phyloP scores from a whole-genome alignment of 2,797 vertebrate genomes.

The Mus caroli region DNA sequence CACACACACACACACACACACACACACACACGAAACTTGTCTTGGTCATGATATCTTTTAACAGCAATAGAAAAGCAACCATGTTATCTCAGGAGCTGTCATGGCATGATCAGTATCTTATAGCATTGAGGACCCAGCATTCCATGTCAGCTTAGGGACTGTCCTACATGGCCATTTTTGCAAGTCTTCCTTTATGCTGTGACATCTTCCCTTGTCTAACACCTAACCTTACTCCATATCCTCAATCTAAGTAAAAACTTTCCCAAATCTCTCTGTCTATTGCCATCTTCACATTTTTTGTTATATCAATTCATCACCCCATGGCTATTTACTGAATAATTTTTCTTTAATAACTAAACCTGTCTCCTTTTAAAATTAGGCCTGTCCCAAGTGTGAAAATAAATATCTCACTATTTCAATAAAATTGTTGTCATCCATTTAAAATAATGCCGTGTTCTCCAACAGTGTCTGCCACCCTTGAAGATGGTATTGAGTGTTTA shows the following conservation, averaged over 20 bases:
- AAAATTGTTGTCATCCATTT: background rate
- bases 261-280: background rate
- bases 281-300: background rate
- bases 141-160: background rate
- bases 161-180: background rate
- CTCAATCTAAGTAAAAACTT: background rate
- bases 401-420: conserved; percentile 37
- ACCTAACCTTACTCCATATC: background rate
- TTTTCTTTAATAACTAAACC: conserved; percentile 54
- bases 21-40: background rate
- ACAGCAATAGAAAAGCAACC: background rate
- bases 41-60: background rate
- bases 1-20: too few species aligned
- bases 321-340: background rate
- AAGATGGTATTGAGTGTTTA: background rate
- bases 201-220: background rate
- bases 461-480: background rate
- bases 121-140: background rate
- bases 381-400: background rate
- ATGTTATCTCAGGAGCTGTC: background rate
- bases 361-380: conserved; percentile 24
- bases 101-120: background rate
- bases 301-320: background rate
- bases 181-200: background rate
- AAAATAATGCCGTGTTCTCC: background rate